Conservation (phyloP, 2,888 invertebrate species). For the Apamea sordens region DNA sequence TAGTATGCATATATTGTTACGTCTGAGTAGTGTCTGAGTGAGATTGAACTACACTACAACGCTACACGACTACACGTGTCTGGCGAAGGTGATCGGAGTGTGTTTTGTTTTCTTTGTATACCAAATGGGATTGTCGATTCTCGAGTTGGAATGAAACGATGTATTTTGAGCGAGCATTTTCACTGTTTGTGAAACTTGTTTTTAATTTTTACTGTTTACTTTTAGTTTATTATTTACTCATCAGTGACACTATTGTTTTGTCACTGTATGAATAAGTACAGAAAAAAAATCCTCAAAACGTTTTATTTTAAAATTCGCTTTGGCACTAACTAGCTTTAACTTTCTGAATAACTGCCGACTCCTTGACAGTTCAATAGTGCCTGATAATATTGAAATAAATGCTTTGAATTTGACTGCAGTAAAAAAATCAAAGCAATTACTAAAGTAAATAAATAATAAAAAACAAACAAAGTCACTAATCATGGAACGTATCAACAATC, state of each 20-base stretch:
- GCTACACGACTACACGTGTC: constrained; percentile 18
- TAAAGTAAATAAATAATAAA: neutral
- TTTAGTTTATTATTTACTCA: too few species aligned
- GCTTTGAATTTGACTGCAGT: neutral
- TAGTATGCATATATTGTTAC: constrained; percentile 31
- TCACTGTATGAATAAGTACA: neutral
- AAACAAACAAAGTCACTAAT: constrained; percentile 1
- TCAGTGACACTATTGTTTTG: neutral
- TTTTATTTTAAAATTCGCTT: neutral
- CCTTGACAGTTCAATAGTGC: neutral
- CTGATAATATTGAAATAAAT: neutral
- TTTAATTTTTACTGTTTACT: neutral
- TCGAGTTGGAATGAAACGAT: constrained; percentile 1
- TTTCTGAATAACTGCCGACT: neutral
- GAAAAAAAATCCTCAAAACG: neutral
- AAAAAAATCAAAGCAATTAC: too few species aligned
- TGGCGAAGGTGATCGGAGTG: neutral
- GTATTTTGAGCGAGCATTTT: constrained; percentile 16
- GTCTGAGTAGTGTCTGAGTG: constrained; percentile 41
- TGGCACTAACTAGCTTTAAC: neutral
- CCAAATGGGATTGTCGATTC: constrained; percentile 16
- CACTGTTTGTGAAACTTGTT: neutral
- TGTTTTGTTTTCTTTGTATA: constrained; percentile 32
- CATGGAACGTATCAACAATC: neutral
- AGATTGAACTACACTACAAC: constrained; percentile 18